phyloP scores from a whole-genome alignment of 2,113 vertebrate genomes.

The Argyrosomus japonicus region DNA sequence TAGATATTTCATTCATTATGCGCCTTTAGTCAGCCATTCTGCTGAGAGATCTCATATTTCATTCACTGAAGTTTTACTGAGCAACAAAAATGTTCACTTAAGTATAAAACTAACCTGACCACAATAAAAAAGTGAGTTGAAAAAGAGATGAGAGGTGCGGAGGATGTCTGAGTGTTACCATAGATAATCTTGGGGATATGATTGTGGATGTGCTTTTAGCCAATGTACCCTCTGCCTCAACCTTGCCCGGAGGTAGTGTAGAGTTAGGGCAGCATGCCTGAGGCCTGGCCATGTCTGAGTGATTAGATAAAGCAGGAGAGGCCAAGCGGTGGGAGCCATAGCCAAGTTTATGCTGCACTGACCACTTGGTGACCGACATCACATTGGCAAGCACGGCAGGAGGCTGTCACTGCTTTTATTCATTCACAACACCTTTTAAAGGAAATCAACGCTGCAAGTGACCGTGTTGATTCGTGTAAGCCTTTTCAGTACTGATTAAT shows the following conservation, averaged over 20 bases:
- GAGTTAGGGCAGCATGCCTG: conserved; percentile 75
- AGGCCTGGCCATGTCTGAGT: conserved; percentile 78
- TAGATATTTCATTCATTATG: conserved; percentile 23
- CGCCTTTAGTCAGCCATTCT: conserved; percentile 36
- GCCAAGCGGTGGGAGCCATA: conserved; percentile 66
- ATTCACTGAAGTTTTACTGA: conserved; percentile 6
- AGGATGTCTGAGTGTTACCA: conserved; percentile 54
- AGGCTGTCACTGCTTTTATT: conserved; percentile 41
- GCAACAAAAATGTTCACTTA: conserved; percentile 3
- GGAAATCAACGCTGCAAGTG: conserved; percentile 25
- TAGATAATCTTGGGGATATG: conserved; percentile 72
- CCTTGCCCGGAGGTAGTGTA: conserved; percentile 79
- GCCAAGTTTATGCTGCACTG: conserved; percentile 70
- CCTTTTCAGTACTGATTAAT: conserved; percentile 31
- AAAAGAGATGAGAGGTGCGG: conserved; percentile 42
- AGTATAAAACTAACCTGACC: conserved; percentile 34
- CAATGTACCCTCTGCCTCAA: conserved; percentile 74
- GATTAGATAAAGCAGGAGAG: conserved; percentile 82
- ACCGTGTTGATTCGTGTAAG: conserved; percentile 43
- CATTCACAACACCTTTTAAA: conserved; percentile 34
- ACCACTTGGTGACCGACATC: conserved; percentile 37
- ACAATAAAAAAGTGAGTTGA: conserved; percentile 32
- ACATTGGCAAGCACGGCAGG: background rate
- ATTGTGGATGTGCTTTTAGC: conserved; percentile 67
- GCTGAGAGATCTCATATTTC: conserved; percentile 22